Evolutionary conservation across 1,140 invertebrate genomes (phyloP).

Genomic region (Euura lappo): DNA sequence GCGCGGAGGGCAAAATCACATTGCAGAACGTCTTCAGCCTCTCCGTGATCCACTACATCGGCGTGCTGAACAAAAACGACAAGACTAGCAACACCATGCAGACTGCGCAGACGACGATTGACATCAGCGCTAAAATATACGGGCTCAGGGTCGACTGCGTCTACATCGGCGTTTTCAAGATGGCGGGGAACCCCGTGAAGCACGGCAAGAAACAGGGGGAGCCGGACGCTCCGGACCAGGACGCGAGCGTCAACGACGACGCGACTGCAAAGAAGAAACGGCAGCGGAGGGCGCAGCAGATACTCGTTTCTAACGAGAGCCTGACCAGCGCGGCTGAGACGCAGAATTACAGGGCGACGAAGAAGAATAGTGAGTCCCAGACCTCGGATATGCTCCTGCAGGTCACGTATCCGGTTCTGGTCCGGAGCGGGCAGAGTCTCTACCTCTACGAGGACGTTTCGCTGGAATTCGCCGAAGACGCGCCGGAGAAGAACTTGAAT

Average conservation of each 20-base stretch:
- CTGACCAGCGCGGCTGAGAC: slow-evolving; percentile 53
- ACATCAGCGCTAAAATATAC: no score
- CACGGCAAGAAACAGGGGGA: no score
- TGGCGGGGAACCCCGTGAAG: no score
- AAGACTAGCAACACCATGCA: no score
- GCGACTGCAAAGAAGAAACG: slow-evolving; percentile 33
- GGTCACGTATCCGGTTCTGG: slow-evolving; percentile 42
- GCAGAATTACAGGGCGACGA: slow-evolving; percentile 35
- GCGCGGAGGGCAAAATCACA: no score
- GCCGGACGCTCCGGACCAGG: no score
- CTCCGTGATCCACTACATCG: no score
- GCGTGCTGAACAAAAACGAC: no score
- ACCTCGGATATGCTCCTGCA: slow-evolving; percentile 51
- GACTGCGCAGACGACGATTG: no score
- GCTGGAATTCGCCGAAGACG: slow-evolving; percentile 29
- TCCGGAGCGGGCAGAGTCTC: slow-evolving; percentile 19
- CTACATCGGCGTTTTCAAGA: no score
- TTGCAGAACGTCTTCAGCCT: no score
- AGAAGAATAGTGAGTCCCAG: slow-evolving; percentile 45
- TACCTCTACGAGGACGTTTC: background rate
- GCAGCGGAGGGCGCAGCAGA: slow-evolving; percentile 33
- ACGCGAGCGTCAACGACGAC: background rate
- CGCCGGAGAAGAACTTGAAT: slow-evolving; percentile 45
- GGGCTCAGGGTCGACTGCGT: no score
- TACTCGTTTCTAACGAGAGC: slow-evolving; percentile 52